phyloP scores from a whole-genome alignment of 2,888 invertebrate species.

The Ophioninae sp. region DNA sequence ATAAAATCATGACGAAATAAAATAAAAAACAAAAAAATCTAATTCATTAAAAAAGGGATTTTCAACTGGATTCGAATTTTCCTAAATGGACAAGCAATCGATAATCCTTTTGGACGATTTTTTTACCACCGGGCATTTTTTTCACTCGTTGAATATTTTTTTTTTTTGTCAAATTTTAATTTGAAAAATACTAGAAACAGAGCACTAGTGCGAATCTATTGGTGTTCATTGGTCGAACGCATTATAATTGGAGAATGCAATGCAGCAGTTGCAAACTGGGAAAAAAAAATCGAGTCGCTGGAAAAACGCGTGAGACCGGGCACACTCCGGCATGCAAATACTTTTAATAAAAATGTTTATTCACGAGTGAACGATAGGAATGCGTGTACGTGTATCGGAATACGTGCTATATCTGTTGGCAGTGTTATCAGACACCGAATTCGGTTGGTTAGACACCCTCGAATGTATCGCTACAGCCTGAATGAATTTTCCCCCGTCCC shows the following conservation, averaged over 20 bases:
- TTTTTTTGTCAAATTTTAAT: too few relatives aligned
- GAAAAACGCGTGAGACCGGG: slow-evolving; percentile 29
- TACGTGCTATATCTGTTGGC: slow-evolving; percentile 21
- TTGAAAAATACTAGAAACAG: slow-evolving; percentile 3
- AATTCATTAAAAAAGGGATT: too few relatives aligned
- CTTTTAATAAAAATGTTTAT: slow-evolving; percentile 60
- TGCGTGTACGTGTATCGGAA: slow-evolving; percentile 18
- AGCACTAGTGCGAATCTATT: slow-evolving; percentile 30
- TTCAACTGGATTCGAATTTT: too few relatives aligned
- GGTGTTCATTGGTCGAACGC: slow-evolving; percentile 52
- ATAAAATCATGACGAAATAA: too few relatives aligned
- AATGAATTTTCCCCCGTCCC: slow-evolving; percentile 39
- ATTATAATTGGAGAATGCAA: slow-evolving; percentile 57
- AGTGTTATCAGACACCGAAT: slow-evolving; percentile 56
- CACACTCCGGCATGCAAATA: slow-evolving; percentile 17
- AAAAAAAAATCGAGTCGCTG: slow-evolving; percentile 36
- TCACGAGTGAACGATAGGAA: slow-evolving; percentile 59
- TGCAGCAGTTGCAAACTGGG: slow-evolving; percentile 7
- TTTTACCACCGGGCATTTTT: too few relatives aligned
- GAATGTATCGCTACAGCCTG: slow-evolving; percentile 34
- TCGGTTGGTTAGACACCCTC: slow-evolving; percentile 43
- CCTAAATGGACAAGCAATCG: too few relatives aligned
- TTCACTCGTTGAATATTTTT: too few relatives aligned
- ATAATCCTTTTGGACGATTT: too few relatives aligned
- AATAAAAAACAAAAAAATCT: too few relatives aligned